Conservation (phyloP, 2,888 invertebrate species). For the Rhopalosiphum nymphaeae region DNA sequence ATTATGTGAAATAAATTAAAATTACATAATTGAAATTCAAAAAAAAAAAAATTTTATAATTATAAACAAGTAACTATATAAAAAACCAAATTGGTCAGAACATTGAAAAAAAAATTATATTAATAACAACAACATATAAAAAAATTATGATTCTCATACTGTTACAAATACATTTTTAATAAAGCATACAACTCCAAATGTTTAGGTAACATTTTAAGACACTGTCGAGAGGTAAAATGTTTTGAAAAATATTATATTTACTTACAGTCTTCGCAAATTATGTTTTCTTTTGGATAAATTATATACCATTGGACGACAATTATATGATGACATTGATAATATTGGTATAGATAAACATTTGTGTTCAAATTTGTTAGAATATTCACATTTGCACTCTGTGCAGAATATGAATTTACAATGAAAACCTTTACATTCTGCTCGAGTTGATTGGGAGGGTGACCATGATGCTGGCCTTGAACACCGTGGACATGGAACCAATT, state of each 20-base stretch:
- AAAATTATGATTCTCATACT: conserved; percentile 20
- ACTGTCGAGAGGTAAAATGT: background rate
- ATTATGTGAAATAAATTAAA: conserved; percentile 55
- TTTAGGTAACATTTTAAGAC: conserved; percentile 31
- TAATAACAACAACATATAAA: conserved; percentile 22
- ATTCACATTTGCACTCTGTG: conserved; percentile 66
- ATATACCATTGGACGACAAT: conserved; percentile 9
- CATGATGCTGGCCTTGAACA: conserved; percentile 68
- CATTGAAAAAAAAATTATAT: conserved; percentile 48
- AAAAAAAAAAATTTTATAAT: conserved; percentile 31
- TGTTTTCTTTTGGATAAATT: conserved; percentile 51
- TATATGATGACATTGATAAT: conserved; percentile 51
- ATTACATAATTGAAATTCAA: conserved; percentile 38
- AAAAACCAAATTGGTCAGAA: conserved; percentile 33
- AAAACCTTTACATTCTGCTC: conserved; percentile 67
- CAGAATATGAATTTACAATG: conserved; percentile 68
- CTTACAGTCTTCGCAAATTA: conserved; percentile 46
- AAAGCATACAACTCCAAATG: conserved; percentile 17
- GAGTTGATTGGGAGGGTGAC: conserved; percentile 63
- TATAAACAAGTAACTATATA: conserved; percentile 47
- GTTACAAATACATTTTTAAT: conserved; percentile 14
- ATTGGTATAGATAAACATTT: conserved; percentile 63
- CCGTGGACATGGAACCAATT: conserved; percentile 68
- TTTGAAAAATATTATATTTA: conserved; percentile 21
- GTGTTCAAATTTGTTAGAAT: conserved; percentile 63